A percentile compares a stretch with the other conserved stretches of the same genome.
Conservation (phyloP, 2,113 vertebrate genomes). For the Lethenteron reissneri region DNA sequence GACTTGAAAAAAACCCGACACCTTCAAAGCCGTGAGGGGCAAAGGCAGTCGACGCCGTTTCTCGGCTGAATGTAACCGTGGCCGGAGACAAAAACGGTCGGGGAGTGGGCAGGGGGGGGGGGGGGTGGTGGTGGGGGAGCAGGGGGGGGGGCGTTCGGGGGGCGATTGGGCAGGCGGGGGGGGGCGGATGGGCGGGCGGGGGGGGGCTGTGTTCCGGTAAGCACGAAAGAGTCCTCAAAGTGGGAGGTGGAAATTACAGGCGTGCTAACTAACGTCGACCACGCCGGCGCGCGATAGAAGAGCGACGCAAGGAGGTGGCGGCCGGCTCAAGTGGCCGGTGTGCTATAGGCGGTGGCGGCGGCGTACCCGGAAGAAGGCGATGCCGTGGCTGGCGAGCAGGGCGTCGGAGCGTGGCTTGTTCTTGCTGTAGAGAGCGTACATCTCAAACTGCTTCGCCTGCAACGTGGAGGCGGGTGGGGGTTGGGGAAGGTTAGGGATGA, state of each 20-base stretch:
- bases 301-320: too few species aligned
- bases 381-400: conserved; percentile 39
- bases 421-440: conserved; percentile 59
- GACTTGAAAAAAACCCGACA: too few species aligned
- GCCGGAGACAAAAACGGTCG: too few species aligned
- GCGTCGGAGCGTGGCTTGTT: conserved; percentile 48
- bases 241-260: too few species aligned
- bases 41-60: too few species aligned
- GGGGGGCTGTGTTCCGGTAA: background rate
- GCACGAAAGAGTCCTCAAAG: background rate
- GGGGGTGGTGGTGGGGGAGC: background rate
- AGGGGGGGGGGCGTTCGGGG: background rate
- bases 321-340: too few species aligned
- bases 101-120: background rate
- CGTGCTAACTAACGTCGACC: too few species aligned
- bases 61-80: too few species aligned
- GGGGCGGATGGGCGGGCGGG: background rate
- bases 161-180: background rate
- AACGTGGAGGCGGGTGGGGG: conserved; percentile 2
- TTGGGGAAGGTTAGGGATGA: background rate
- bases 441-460: conserved; percentile 52
- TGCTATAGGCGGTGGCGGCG: background rate
- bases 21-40: too few species aligned
- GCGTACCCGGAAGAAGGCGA: conserved; percentile 46
- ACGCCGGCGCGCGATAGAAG: too few species aligned